Conservation (phyloP, 2,888 invertebrate species). For the Netelia virgata region DNA sequence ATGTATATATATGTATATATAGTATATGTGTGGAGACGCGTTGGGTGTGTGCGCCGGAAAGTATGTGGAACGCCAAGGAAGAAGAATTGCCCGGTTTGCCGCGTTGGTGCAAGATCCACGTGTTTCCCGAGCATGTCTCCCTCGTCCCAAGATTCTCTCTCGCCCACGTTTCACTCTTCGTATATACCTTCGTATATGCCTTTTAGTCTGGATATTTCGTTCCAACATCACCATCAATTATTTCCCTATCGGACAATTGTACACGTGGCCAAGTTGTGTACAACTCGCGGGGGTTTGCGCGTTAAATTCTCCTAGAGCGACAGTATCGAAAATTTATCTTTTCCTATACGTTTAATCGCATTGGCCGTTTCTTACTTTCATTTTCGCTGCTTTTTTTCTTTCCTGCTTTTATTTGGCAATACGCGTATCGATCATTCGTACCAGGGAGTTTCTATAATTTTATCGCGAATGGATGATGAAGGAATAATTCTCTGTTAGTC, state of each 20-base stretch:
- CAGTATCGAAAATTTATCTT: background rate
- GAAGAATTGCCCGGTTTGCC: conserved; percentile 44
- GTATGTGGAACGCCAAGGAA: conserved; percentile 39
- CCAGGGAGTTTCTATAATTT: no score
- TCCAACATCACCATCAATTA: conserved; percentile 59
- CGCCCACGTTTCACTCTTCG: conserved; percentile 57
- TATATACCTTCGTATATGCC: conserved; percentile 8
- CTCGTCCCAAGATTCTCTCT: conserved; percentile 32
- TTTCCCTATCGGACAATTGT: conserved; percentile 49
- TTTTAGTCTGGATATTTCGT: conserved; percentile 54
- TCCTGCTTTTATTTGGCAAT: no score
- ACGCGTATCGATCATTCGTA: background rate
- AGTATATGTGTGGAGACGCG: no score
- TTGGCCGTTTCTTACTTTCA: no score
- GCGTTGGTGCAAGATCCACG: conserved; percentile 61
- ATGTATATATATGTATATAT: background rate
- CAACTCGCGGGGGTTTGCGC: conserved; percentile 32
- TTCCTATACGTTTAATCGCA: background rate
- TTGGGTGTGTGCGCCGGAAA: background rate
- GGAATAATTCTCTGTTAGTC: background rate
- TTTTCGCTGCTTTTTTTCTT: no score
- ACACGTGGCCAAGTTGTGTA: conserved; percentile 29
- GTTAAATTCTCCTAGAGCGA: conserved; percentile 39
- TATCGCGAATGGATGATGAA: background rate
- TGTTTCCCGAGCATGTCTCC: conserved; percentile 58